A percentile compares a stretch with the other conserved stretches of the same genome.
Conservation (phyloP, 1,140 invertebrate genomes). For the Hirudo medicinalis region DNA sequence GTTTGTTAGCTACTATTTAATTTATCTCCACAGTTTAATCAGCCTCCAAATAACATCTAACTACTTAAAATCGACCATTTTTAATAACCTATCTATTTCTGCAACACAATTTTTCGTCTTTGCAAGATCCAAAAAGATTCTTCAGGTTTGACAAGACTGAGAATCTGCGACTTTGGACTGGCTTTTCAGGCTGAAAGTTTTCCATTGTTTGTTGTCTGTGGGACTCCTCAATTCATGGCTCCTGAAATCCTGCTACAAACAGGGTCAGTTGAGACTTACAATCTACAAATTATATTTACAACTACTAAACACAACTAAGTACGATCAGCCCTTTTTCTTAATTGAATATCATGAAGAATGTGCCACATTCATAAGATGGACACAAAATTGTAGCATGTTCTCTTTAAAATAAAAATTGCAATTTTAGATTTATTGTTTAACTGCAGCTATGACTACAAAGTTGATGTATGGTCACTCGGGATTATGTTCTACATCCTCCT, state of each 20-base stretch:
- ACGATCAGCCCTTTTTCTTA: background rate
- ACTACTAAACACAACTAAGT: background rate
- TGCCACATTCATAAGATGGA: too few relatives aligned
- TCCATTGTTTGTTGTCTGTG: background rate
- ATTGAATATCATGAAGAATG: background rate
- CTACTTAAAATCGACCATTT: background rate
- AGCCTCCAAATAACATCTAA: background rate
- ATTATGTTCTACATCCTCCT: conserved; percentile 3
- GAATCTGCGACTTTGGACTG: conserved; percentile 4
- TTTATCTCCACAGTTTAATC: too few relatives aligned
- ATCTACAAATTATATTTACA: background rate
- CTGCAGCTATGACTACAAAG: conserved; percentile 1
- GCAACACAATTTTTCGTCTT: background rate
- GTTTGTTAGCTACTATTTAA: background rate
- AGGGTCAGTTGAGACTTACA: background rate
- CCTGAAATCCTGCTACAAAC: background rate
- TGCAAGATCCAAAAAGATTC: background rate
- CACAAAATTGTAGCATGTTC: too few relatives aligned
- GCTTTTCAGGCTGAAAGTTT: background rate
- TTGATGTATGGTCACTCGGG: background rate
- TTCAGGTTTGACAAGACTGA: background rate
- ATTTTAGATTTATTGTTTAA: too few relatives aligned
- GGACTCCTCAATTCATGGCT: conserved; percentile 6
- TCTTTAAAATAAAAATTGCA: too few relatives aligned
- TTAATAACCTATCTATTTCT: background rate